phyloP scores from a whole-genome alignment of 1,140 invertebrate genomes.

The Cecropterus lyciades region DNA sequence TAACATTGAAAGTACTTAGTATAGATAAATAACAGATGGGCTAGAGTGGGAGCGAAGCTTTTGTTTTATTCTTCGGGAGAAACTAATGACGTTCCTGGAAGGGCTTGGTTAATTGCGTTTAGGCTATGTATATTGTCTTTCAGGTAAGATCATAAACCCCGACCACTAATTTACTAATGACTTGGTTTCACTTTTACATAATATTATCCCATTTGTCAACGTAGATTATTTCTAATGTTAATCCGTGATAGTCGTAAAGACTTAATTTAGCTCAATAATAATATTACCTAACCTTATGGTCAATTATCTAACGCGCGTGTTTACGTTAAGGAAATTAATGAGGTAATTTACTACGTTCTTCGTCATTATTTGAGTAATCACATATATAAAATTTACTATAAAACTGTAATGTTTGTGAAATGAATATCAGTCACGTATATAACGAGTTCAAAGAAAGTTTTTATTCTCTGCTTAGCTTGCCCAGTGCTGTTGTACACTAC shows the following conservation, averaged over 20 bases:
- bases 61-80: slow-evolving; percentile 12
- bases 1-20: no score
- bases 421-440: background rate
- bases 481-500: no score
- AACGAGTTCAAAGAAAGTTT: background rate
- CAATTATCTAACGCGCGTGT: slow-evolving; percentile 16
- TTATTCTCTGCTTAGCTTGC: no score
- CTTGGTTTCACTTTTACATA: background rate
- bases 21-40: slow-evolving; percentile 16
- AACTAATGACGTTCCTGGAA: slow-evolving; percentile 16
- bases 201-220: background rate
- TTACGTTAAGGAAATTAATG: slow-evolving; percentile 7
- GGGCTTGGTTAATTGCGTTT: slow-evolving; percentile 18
- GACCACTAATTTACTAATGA: background rate
- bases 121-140: background rate
- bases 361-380: slow-evolving; percentile 10
- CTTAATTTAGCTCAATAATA: slow-evolving; percentile 2
- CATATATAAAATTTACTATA: slow-evolving; percentile 13
- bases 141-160: slow-evolving; percentile 3
- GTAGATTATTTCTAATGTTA: background rate
- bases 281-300: slow-evolving; percentile 12
- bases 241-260: background rate
- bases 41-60: slow-evolving; percentile 10
- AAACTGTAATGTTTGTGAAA: slow-evolving; percentile 7
- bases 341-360: slow-evolving; percentile 7